Percentiles rank a stretch among this genome's conserved stretches.
phyloP scores from a whole-genome alignment of 2,888 invertebrate species.

The Helleia helle region DNA sequence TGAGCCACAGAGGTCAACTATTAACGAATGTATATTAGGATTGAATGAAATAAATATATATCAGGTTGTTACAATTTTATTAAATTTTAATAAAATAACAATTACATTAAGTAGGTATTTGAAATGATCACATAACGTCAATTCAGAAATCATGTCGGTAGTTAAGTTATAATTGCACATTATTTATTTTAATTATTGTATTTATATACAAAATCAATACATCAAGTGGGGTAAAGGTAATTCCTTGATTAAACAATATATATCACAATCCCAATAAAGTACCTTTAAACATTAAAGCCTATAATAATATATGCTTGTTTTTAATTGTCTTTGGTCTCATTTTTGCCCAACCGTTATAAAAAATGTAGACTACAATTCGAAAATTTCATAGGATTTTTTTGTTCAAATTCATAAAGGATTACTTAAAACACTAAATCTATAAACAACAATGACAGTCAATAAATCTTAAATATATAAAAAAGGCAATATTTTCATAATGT shows the following conservation, averaged over 20 bases:
- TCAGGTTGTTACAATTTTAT: constrained; percentile 33
- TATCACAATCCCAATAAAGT: constrained; percentile 5
- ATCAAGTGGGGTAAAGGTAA: constrained; percentile 20
- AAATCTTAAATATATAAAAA: not conserved
- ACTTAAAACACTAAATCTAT: not conserved
- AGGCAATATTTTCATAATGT: constrained; percentile 3
- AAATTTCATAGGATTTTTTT: no score
- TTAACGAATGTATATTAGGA: no score
- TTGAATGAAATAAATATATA: not conserved
- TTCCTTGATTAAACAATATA: constrained; percentile 7
- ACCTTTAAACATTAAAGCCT: not conserved
- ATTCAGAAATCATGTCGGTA: constrained; percentile 68
- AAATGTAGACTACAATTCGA: no score
- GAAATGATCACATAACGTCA: constrained; percentile 39
- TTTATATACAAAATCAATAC: constrained; percentile 69
- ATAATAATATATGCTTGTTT: not conserved
- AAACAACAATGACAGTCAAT: constrained; percentile 1
- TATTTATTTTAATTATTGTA: constrained; percentile 60
- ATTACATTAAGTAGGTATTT: constrained; percentile 31
- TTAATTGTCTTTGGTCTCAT: not conserved
- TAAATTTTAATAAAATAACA: constrained; percentile 65
- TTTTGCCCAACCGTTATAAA: no score
- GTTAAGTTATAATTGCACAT: constrained; percentile 64
- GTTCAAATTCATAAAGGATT: no score
- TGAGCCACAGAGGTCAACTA: no score